Percentiles rank a stretch among this genome's conserved stretches.
These are phyloP conservation scores for Cydia fagiglandana DNA, from an alignment of 1,140 invertebrate genomes.

Conservation along the genomic window DNA sequence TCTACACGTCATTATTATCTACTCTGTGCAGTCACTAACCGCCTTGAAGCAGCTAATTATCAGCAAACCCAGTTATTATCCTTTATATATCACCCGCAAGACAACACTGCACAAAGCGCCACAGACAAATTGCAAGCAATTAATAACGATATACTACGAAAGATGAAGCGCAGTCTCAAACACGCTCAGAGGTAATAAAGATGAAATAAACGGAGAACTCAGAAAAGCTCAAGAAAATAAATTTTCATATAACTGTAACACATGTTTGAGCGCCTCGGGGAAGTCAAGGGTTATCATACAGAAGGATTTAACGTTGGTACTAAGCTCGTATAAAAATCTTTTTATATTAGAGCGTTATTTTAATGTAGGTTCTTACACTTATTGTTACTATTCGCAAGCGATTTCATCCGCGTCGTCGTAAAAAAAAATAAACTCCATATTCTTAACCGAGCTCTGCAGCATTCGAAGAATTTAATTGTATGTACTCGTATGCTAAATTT, in stretches of 20 bases:
- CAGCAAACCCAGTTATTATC: conserved; percentile 13
- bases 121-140: conserved; percentile 1
- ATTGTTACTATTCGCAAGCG: too few relatives aligned
- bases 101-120: not conserved
- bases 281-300: conserved; percentile 16
- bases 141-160: conserved; percentile 6
- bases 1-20: not conserved
- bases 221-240: conserved; percentile 16
- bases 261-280: conserved; percentile 15
- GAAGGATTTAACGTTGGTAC: not conserved
- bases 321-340: too few relatives aligned
- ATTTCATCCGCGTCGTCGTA: too few relatives aligned
- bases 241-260: conserved; percentile 20
- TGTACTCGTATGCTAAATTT: too few relatives aligned
- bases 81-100: not conserved
- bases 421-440: too few relatives aligned
- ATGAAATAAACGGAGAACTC: not conserved
- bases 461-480: too few relatives aligned
- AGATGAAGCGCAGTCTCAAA: not conserved
- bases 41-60: conserved; percentile 12
- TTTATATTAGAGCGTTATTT: too few relatives aligned
- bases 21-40: conserved; percentile 8
- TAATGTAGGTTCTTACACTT: too few relatives aligned
- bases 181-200: not conserved
- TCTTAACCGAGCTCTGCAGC: too few relatives aligned